A percentile compares a stretch with the other conserved stretches of the same genome.
phyloP scores from a whole-genome alignment of 2,888 invertebrate genomes.

The Drosophila pseudotakahashii region DNA sequence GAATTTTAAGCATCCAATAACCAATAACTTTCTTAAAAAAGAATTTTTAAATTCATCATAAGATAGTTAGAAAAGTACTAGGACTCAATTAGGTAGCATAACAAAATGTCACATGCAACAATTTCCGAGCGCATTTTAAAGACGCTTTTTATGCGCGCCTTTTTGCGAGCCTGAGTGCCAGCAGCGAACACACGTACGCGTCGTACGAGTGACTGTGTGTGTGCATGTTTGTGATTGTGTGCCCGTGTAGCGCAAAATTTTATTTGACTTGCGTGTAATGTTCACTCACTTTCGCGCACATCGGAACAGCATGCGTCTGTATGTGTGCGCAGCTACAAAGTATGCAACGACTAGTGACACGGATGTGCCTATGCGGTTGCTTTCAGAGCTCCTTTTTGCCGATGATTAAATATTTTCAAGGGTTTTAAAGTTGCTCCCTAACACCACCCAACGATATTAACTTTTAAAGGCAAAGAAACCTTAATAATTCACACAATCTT shows the following conservation, averaged over 20 bases:
- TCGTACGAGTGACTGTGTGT: conserved; percentile 16
- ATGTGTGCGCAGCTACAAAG: conserved; percentile 25
- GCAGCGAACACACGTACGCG: conserved; percentile 26
- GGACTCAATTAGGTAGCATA: conserved; percentile 14
- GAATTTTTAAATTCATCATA: too few species aligned
- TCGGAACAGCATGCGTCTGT: conserved; percentile 16
- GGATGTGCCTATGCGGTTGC: conserved; percentile 49
- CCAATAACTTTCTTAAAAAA: not conserved
- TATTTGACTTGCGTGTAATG: conserved; percentile 75
- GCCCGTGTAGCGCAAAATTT: conserved; percentile 52
- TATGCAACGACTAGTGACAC: conserved; percentile 15
- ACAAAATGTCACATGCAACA: conserved; percentile 75
- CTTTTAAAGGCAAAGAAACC: not conserved
- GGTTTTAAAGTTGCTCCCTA: conserved; percentile 32
- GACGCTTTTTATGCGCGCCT: conserved; percentile 72
- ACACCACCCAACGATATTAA: conserved; percentile 44
- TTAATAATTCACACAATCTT: conserved; percentile 15
- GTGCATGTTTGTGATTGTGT: conserved; percentile 9
- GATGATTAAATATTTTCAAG: conserved; percentile 53
- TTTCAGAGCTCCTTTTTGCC: conserved; percentile 15
- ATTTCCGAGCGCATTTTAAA: conserved; percentile 76
- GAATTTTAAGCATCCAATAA: too few species aligned
- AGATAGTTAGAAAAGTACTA: not conserved
- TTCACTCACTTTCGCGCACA: conserved; percentile 43
- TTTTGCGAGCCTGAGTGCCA: conserved; percentile 63